Base-by-base conservation (phyloP, 2,113 vertebrate genomes). In the Catharus minimus region DNA sequence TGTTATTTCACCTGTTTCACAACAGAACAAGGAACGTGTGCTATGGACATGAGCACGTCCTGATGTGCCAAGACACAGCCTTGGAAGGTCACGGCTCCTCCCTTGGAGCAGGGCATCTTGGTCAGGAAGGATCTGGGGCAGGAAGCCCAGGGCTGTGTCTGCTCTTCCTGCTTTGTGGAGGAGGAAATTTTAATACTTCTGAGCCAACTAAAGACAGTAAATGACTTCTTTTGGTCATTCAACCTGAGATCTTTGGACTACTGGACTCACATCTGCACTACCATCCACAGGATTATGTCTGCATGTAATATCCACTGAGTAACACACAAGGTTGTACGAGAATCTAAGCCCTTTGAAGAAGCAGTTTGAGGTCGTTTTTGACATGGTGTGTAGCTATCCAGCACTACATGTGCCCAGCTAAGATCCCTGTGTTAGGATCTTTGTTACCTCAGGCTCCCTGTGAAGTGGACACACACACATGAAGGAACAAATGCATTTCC, bases 71-170 rank as follows among this genome's bases (percentile, higher is more conserved):
- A 67, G 87, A 53, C 52, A 15, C 11, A 38, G 74, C 47, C 90
- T 93, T 84, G 50, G 74, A 24, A 93, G 88, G 95, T 95, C 88
- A 93, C 2, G 0, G 58, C 60, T 90, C 83, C 81, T 85, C 92
- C 91, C 81, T 77, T 66, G 82, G 39, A 84, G 69, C 72, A 84
- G 92, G 86, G 69, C 83, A 88, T 69, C 73, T 90, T 82, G 89
- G 64, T 82, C 95, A 95, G 92, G 95, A 94, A 96, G 93, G 94
- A 92, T 89, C 78, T 93, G 71, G 71, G 95, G 81, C 75, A 80
- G 93, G 94, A 95, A 92, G 78, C 16, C 84, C 81, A 79, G 90
- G 89, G 94, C 74, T 85, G 90, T 80, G 90, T 87, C 84, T 87
- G 47, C 52, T 90, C 81, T 94, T 92, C 90, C 95, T 93, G 93